These are phyloP conservation scores for Lochmaea capreae DNA, from an alignment of 2,888 invertebrate genomes.

Conservation along the genomic window DNA sequence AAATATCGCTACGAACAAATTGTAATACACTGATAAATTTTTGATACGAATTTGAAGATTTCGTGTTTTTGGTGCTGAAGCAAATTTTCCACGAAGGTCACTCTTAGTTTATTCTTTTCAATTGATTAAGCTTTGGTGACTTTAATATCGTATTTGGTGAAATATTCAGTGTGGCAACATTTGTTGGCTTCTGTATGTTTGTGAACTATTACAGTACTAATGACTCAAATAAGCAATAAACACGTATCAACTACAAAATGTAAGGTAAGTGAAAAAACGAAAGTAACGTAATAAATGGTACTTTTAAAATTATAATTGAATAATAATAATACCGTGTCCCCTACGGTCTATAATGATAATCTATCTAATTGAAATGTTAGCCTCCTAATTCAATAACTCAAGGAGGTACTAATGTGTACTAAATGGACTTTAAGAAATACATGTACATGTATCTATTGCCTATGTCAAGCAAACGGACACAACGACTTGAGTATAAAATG, in stretches of 20 bases:
- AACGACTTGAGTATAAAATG: slow-evolving; percentile 8
- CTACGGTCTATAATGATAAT: slow-evolving; percentile 22
- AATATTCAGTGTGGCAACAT: no score
- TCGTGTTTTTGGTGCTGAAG: no score
- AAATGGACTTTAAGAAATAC: slow-evolving; percentile 37
- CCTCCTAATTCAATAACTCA: slow-evolving; percentile 30
- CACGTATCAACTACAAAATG: not conserved
- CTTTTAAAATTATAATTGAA: slow-evolving; percentile 14
- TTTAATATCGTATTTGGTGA: no score
- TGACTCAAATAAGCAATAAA: no score
- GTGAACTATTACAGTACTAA: no score
- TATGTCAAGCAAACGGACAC: slow-evolving; percentile 44
- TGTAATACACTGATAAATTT: no score
- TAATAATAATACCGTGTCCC: slow-evolving; percentile 25
- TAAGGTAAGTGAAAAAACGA: not conserved
- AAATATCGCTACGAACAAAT: no score
- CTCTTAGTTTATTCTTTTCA: no score
- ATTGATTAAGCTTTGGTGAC: no score
- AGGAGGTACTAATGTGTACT: slow-evolving; percentile 39
- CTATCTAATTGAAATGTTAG: slow-evolving; percentile 26
- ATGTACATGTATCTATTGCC: slow-evolving; percentile 37
- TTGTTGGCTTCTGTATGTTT: no score
- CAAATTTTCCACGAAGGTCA: no score
- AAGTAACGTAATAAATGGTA: not conserved
- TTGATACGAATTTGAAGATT: no score